A percentile compares a stretch with the other conserved stretches of the same genome.
Evolutionary conservation across 53 echinoderm and acorn worm genomes (phyloP).

Genomic region (Hippasteria phrygiana): DNA sequence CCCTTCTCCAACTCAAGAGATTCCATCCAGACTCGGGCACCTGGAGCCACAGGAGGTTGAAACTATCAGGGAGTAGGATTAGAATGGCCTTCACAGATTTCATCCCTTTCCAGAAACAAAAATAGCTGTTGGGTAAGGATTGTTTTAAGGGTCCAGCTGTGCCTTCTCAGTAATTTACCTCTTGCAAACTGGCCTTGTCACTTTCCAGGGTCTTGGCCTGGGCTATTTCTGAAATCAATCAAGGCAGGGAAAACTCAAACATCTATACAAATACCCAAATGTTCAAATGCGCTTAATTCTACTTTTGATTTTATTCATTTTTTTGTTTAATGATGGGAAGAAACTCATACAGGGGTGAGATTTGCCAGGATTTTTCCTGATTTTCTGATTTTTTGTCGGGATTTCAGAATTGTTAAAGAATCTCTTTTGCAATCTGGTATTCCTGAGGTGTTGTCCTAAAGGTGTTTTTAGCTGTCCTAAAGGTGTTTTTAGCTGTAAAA

Average conservation of each 20-base stretch:
- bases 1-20: too few species aligned
- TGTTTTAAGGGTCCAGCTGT: constrained; percentile 34
- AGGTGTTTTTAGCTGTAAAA: too few species aligned
- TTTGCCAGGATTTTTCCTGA: too few species aligned
- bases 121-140: constrained; percentile 37
- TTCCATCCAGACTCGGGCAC: neutral
- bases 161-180: neutral
- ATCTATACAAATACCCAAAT: neutral
- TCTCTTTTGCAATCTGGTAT: too few species aligned
- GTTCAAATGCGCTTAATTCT: neutral
- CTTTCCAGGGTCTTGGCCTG: constrained; percentile 5
- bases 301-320: too few species aligned
- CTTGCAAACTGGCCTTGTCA: constrained; percentile 21
- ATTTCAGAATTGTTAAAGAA: too few species aligned
- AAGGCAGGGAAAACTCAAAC: too few species aligned
- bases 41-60: neutral
- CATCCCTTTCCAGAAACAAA: constrained; percentile 13
- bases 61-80: neutral
- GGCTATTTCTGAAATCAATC: neutral
- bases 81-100: neutral
- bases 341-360: too few species aligned
- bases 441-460: too few species aligned
- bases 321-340: too few species aligned
- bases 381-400: too few species aligned
- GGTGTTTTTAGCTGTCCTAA: too few species aligned